These are phyloP conservation scores for Sporophila hypoxantha DNA, from an alignment of 2,113 vertebrate species.

Conservation along the genomic window DNA sequence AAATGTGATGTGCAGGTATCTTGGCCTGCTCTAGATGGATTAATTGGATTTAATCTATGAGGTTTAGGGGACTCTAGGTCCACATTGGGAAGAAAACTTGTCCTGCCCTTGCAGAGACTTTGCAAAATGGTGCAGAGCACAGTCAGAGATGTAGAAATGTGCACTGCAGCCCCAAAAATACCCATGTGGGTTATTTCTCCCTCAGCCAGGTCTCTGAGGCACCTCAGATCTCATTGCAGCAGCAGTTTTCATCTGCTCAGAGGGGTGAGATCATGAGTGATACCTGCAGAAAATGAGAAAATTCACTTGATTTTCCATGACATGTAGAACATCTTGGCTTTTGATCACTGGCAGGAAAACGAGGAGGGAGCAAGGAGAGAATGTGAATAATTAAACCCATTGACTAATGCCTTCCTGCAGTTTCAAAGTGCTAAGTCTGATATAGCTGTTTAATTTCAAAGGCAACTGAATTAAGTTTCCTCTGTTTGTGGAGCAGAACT, in stretches of 20 bases:
- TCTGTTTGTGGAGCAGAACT: neutral
- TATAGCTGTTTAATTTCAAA: slow-evolving; percentile 56
- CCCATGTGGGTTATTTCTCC: neutral
- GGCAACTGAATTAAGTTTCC: neutral
- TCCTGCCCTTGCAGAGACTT: neutral
- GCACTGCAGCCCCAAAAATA: neutral
- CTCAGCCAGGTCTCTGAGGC: neutral
- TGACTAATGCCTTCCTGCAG: slow-evolving; percentile 16
- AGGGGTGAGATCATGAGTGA: neutral
- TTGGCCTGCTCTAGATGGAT: neutral
- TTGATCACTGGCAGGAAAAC: slow-evolving; percentile 12
- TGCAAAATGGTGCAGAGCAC: neutral
- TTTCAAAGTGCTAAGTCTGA: slow-evolving; percentile 31
- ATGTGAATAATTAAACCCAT: slow-evolving; percentile 48
- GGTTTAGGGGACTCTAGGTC: neutral
- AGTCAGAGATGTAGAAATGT: neutral
- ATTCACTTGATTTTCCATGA: neutral
- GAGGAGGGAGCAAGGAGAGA: neutral
- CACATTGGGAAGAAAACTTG: neutral
- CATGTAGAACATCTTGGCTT: neutral
- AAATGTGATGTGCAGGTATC: neutral
- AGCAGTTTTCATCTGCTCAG: neutral
- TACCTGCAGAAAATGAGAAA: neutral
- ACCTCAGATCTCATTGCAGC: neutral
- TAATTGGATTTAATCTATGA: neutral